Base-by-base conservation (phyloP, 2,113 vertebrate genomes). In the Oreochromis spilurus region DNA sequence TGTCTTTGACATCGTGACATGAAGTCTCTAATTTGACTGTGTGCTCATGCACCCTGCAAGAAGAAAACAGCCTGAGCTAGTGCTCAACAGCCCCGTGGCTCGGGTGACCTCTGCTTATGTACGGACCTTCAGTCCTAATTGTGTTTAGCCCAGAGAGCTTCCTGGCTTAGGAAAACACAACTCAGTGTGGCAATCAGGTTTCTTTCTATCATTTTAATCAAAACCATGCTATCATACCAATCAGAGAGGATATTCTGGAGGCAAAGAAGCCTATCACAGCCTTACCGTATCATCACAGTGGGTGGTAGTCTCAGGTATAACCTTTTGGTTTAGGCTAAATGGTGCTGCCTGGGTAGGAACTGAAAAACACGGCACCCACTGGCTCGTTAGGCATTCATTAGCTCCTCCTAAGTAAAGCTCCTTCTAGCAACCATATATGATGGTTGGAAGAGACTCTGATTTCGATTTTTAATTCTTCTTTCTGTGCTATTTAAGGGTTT, bases 11-110 rank as follows among this genome's bases (percentile, higher is more conserved):
- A 88, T 90, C 14, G 91, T 94, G 94, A 95, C 93, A 95, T 94
- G 94, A 95, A 93, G 91, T 94, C 90, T 91, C 93, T 96, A 95
- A 96, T 96, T 92, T 96, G 95, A 94, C 81, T 84, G 93, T 90
- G 93, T 88, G 88, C 94, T 95, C 93, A 94, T 91, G 84, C 87
- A 80, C 92, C 94, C 95, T 84, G 88, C 87, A 77, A 95, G 94
- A 57, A 93, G 85, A 83, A 87, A 90, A 72, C 89, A 87, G 90
- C 36, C 90, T 78, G 86, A 38, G 79, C 87, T 67, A 58, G 84
- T 78, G 80, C 84, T 92, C 82, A 24, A 82, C 79, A 26, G 62
- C 88, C 90, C 85, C n/a, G 8, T 91, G 92, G 94, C 88, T 88
- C 24, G 53, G 70, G 70, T 93, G 92, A 96, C 96, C 95, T 96